These are phyloP conservation scores for Oxygymnocypris stewartii DNA, from an alignment of 2,113 vertebrate genomes.

Conservation along the genomic window DNA sequence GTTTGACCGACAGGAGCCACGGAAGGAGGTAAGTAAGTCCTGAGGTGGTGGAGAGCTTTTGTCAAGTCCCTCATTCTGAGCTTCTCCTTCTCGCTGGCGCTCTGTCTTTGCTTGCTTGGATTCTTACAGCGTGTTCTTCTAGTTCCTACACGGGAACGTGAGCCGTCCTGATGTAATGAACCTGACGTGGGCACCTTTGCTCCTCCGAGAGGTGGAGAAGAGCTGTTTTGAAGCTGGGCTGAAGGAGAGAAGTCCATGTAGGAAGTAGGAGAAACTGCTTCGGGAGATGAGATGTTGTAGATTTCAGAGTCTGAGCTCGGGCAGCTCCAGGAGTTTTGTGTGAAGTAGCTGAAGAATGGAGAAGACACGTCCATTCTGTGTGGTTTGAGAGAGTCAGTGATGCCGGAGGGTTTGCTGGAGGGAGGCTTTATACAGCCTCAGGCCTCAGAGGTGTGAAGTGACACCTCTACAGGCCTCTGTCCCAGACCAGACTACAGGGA, in stretches of 20 bases:
- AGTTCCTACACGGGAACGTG: constrained; percentile 19
- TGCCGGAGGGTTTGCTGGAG: constrained; percentile 38
- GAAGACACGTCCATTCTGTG: constrained; percentile 54
- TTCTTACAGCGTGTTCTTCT: constrained; percentile 55
- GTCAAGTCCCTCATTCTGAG: constrained; percentile 70
- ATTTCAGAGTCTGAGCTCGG: constrained; percentile 61
- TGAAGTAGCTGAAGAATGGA: constrained; percentile 49
- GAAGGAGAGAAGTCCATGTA: constrained; percentile 49
- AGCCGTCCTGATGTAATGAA: not conserved
- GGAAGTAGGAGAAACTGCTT: constrained; percentile 51
- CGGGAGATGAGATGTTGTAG: constrained; percentile 60
- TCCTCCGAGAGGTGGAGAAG: constrained; percentile 11
- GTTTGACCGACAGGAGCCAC: constrained; percentile 63
- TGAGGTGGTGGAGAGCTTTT: constrained; percentile 66
- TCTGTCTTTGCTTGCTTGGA: constrained; percentile 63
- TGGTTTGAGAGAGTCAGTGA: constrained; percentile 43
- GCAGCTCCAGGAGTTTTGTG: constrained; percentile 56
- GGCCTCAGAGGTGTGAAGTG: constrained; percentile 66
- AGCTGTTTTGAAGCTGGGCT: constrained; percentile 6
- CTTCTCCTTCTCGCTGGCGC: constrained; percentile 70
- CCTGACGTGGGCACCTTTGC: not conserved
- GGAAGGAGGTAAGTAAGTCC: constrained; percentile 66
- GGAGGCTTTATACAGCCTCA: constrained; percentile 60
- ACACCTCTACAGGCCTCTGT: constrained; percentile 61
- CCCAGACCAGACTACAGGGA: constrained; percentile 12